Evolutionary conservation across 2,888 invertebrate genomes (phyloP).

Genomic region (Phlogophora meticulosa): DNA sequence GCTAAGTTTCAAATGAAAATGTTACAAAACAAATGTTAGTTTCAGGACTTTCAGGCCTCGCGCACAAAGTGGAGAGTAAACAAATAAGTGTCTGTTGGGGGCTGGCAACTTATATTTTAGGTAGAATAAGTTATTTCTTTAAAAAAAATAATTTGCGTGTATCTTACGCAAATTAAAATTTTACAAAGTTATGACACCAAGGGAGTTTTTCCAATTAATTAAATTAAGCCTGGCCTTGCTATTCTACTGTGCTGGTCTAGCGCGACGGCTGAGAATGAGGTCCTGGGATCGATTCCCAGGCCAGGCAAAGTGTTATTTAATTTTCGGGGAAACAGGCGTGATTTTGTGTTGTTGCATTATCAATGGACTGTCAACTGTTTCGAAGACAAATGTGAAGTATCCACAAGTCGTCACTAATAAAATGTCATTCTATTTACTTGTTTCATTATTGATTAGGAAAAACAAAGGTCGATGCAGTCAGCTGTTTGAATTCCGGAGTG

Average conservation of each 20-base stretch:
- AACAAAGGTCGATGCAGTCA: slow-evolving; percentile 16
- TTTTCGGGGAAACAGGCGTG: no score
- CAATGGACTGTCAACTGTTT: no score
- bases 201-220: no score
- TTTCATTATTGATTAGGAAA: slow-evolving; percentile 4
- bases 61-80: slow-evolving; percentile 22
- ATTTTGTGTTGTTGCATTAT: no score
- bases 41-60: slow-evolving; percentile 6
- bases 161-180: no score
- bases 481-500: slow-evolving; percentile 2
- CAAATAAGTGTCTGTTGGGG: slow-evolving; percentile 8
- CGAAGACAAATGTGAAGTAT: neutral
- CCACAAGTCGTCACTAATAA: neutral
- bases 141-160: no score
- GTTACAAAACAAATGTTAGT: slow-evolving; percentile 50
- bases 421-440: neutral
- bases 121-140: neutral
- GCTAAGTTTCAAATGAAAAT: slow-evolving; percentile 48
- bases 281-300: no score
- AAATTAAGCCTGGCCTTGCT: no score
- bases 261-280: no score
- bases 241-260: no score
- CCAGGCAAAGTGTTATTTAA: no score
- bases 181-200: no score
- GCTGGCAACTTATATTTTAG: slow-evolving; percentile 1